Base-by-base conservation (phyloP, 2,888 invertebrate genomes). In the Caenorhabditis doughertyi region DNA sequence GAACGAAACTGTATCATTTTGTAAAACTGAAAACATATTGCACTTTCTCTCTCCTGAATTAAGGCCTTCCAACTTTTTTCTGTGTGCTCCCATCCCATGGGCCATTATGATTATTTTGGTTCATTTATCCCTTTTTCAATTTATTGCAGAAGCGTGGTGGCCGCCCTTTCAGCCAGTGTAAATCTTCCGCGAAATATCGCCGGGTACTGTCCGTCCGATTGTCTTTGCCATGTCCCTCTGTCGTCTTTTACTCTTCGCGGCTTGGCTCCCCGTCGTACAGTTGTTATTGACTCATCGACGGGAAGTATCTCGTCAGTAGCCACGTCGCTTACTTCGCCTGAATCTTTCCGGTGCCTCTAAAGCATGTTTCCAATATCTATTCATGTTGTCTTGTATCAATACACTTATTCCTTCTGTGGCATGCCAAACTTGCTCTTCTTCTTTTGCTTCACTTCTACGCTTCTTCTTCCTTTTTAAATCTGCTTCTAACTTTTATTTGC, bases 171-270 rank as follows among this genome's bases (percentile, higher is more conserved):
- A 21, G 79, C 79, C 60, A 79, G 72, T 67, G 76, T 79, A 47
- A 81, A 83, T 58, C 62, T 86, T 49, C 83, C 84, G 65, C 79
- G 83, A 60, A 83, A 84, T 60, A 84, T 86, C 55, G 86, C 79
- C 76, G 84, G 86, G 86, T 86, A 81, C 77, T 72, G 74, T 80
- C 68, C 76, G 60, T 67, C 76, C 76, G 58, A 76, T 49, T 76
- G 76, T 68, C 76, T 76, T 67, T 68, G 67, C 68, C 67, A 76
- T 76, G 76, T 68, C 39, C 76, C 76, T 76, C 68, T 76, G 55
- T 72, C 79, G 71, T 72, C 71, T 25, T 72, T 72, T 72, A 71
- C 71, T 29, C 72, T 72, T 56, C 79, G 60, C 25, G 67, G 67
- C n/a, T 73, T 80, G 53, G 70, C 79, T 58, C 71, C 71, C 72